Evolutionary conservation across 2,797 vertebrate species (phyloP).

Genomic region (Alectoris magna): DNA sequence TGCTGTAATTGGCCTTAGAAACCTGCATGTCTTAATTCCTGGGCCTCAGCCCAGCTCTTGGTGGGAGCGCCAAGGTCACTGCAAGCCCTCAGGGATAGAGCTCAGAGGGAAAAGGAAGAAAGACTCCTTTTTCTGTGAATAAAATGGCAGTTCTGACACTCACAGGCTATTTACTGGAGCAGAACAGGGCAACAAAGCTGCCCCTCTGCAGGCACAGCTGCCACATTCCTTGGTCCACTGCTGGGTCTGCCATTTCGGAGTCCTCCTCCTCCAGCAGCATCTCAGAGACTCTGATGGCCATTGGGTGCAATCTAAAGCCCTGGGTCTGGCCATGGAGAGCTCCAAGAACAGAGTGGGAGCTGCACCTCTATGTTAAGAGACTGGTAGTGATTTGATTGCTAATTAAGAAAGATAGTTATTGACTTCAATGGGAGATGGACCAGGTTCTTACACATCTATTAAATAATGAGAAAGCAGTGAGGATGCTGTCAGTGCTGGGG

Average conservation of each 20-base stretch:
- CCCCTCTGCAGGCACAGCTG: neutral
- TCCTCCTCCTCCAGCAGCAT: neutral
- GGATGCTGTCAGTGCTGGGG: neutral
- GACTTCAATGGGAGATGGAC: conserved; percentile 28
- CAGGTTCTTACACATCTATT: neutral
- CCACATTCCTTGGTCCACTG: neutral
- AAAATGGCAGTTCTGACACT: neutral
- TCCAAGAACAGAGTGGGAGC: neutral
- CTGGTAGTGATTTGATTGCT: neutral
- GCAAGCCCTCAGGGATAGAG: neutral
- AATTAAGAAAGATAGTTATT: conserved; percentile 52
- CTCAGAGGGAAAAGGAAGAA: neutral
- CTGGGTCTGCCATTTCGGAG: rapidly evolving
- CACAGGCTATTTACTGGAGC: neutral
- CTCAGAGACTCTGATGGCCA: neutral
- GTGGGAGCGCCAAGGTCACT: conserved; percentile 23
- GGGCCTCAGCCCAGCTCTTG: neutral
- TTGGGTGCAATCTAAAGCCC: neutral
- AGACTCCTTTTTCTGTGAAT: neutral
- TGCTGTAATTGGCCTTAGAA: neutral
- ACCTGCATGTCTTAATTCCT: neutral
- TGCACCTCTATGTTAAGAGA: conserved; percentile 23
- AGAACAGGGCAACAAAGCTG: neutral
- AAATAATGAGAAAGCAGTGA: conserved; percentile 16
- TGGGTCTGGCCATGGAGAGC: neutral